Conservation (phyloP, 2,797 vertebrate genomes). For the Hirundo rustica region DNA sequence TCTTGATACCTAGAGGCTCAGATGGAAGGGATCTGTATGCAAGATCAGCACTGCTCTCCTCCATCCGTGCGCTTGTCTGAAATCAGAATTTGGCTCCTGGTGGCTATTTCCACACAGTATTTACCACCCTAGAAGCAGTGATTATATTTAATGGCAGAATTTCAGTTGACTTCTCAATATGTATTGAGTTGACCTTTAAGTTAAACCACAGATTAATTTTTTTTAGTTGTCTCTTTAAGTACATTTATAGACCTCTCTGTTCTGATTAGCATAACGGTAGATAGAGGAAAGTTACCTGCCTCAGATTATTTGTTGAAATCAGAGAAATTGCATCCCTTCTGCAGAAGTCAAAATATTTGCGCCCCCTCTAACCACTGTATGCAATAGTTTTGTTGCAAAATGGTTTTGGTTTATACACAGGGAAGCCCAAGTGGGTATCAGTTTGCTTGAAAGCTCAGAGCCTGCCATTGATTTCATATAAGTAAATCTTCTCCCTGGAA, state of each 20-base stretch:
- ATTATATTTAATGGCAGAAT: conserved; percentile 61
- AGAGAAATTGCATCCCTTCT: background rate
- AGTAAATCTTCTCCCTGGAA: conserved; percentile 30
- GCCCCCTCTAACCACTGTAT: background rate
- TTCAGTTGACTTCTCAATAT: conserved; percentile 68
- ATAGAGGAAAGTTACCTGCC: background rate
- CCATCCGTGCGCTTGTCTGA: background rate
- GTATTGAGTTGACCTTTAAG: conserved; percentile 66
- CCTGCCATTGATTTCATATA: conserved; percentile 38
- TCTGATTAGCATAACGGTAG: conserved; percentile 4
- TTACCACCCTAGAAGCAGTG: conserved; percentile 51
- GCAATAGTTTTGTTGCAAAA: background rate
- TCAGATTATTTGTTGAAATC: conserved; percentile 42
- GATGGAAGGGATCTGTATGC: background rate
- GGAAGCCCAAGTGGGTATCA: conserved; percentile 31
- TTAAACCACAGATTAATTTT: conserved; percentile 63
- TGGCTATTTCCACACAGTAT: conserved; percentile 19
- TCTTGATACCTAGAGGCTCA: background rate
- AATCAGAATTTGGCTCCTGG: conserved; percentile 3
- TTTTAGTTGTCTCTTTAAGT: conserved; percentile 59
- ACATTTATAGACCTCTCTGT: conserved; percentile 68
- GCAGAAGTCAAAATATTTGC: conserved; percentile 47
- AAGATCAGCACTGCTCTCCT: background rate
- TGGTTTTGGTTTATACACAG: conserved; percentile 34
- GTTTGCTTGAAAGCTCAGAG: conserved; percentile 27